Percentiles rank a stretch among this genome's conserved stretches.
phyloP scores from a whole-genome alignment of 2,797 vertebrate genomes.

The Heteromormyrus szaboi region DNA sequence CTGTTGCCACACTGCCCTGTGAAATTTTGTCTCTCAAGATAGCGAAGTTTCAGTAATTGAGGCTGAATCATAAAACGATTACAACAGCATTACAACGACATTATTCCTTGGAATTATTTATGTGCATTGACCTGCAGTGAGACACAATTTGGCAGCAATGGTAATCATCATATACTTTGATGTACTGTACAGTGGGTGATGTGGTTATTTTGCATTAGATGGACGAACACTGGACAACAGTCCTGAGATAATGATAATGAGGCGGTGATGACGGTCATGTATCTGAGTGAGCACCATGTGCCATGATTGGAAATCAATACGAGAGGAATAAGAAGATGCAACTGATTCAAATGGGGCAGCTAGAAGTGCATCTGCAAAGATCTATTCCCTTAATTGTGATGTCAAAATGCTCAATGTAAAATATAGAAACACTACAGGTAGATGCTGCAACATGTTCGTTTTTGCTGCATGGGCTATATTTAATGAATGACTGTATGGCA shows the following conservation, averaged over 20 bases:
- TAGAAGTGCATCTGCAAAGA: conserved; percentile 37
- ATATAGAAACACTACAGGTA: conserved; percentile 34
- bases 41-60: not conserved
- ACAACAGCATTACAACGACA: not conserved
- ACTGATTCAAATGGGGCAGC: conserved; percentile 24
- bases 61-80: conserved; percentile 4
- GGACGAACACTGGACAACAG: conserved; percentile 30
- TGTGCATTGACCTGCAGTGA: not conserved
- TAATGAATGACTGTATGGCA: not conserved
- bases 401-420: conserved; percentile 38
- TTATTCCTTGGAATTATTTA: conserved; percentile 10
- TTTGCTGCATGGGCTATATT: not conserved
- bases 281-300: conserved; percentile 39
- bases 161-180: conserved; percentile 21
- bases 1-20: not conserved
- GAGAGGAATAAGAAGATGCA: conserved; percentile 40
- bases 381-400: conserved; percentile 45
- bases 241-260: conserved; percentile 35
- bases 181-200: conserved; percentile 9
- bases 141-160: conserved; percentile 26
- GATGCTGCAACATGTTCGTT: not conserved
- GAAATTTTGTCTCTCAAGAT: not conserved
- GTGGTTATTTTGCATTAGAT: conserved; percentile 12
- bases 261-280: conserved; percentile 40
- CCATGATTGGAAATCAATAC: conserved; percentile 43